phyloP scores from a whole-genome alignment of 2,888 invertebrate genomes.

The Erannis defoliaria region DNA sequence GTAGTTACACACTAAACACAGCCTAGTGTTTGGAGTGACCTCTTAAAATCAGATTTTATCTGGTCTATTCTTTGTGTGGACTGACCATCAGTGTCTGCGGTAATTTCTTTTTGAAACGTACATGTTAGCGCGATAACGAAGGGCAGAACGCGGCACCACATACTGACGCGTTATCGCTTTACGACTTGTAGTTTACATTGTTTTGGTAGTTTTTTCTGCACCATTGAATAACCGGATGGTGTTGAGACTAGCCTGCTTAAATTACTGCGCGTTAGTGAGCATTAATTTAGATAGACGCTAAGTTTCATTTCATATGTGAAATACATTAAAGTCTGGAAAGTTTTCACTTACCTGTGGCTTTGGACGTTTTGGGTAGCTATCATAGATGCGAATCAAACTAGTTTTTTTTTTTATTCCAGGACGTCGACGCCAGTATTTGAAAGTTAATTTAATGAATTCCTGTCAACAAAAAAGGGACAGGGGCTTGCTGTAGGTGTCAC shows the following conservation, averaged over 20 bases:
- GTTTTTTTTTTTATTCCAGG: too few relatives aligned
- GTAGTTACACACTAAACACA: conserved; percentile 3
- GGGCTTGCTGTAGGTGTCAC: neutral
- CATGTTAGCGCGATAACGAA: conserved; percentile 73
- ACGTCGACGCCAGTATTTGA: too few relatives aligned
- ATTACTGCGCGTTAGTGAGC: neutral
- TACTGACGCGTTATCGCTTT: conserved; percentile 64
- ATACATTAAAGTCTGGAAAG: neutral
- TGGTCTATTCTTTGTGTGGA: conserved; percentile 49
- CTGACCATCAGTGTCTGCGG: conserved; percentile 65
- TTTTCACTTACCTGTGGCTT: neutral
- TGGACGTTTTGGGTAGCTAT: neutral
- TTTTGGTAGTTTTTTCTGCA: conserved; percentile 39
- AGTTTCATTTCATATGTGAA: neutral
- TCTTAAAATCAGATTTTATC: conserved; percentile 70
- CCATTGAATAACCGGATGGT: conserved; percentile 14
- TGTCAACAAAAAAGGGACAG: neutral
- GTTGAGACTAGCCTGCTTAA: conserved; percentile 2
- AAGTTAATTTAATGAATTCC: too few relatives aligned
- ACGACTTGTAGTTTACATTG: conserved; percentile 46
- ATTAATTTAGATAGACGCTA: neutral
- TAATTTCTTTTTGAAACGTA: conserved; percentile 69
- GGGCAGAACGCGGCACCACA: conserved; percentile 74
- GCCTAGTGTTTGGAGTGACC: conserved; percentile 29
- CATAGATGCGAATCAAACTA: too few relatives aligned